Base-by-base conservation (phyloP, 2,888 invertebrate species). In the Polymixis lichenea region DNA sequence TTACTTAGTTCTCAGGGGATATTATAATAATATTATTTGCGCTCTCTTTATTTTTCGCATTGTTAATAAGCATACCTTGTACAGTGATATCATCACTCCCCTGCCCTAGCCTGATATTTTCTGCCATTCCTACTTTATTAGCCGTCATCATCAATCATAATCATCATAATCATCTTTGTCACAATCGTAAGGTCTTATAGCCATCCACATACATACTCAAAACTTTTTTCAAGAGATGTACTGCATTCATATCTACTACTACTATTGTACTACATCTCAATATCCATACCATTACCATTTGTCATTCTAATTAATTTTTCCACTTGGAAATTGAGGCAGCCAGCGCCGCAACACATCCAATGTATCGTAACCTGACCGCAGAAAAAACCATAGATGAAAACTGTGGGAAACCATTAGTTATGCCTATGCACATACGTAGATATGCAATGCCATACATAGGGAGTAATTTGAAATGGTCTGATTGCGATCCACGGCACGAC, bases 381-480 rank as follows among this genome's bases (percentile, higher is more conserved):
- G 17, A 51, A 72, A 71, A 82, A 22, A n/a, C n/a, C 17, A 58
- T 53, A 25, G 32, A 60, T 13, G 15, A 53, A 38, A 53, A 51
- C 51, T 38, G 25, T 55, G 56, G 58, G 51, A 70, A 62, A 80
- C 70, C 67, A 66, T 82, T 85, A 75, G 19, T 51, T 43, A 32
- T 46, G 19, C n/a, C 32, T 73, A 75, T 74, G 38, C 28, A 71
- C 43, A 65, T 28, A 51, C 7, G 17, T 49, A 60, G 15, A n/a
- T 49, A 55, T 28, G 66, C 17, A 4, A 64, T 72, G 73, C 13
- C 38, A 32, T 55, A 53, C 46, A 61, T 49, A 56, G 49, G 49
- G 9, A 64, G 61, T 58, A 64, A 71, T 85, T 82, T 69, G 65
- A 77, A 84, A 72, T 78, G 68, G 64, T 78, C 83, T 78, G 71